phyloP scores from a whole-genome alignment of 2,113 vertebrate species.

The Prietella phreatophila region DNA sequence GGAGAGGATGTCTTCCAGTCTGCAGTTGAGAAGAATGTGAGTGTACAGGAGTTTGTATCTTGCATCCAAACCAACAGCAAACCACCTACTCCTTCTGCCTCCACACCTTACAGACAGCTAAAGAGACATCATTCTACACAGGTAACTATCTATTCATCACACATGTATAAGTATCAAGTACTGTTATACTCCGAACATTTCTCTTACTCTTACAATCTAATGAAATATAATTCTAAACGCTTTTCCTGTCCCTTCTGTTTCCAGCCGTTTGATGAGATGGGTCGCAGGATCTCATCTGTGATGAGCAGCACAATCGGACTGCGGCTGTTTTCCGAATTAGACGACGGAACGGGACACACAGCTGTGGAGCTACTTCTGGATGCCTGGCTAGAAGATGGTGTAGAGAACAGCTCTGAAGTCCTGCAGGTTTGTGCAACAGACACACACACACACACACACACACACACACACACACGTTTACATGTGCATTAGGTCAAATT shows the following conservation, averaged over 20 bases:
- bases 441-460: background rate
- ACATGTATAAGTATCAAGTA: background rate
- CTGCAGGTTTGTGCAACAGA: slow-evolving; percentile 76
- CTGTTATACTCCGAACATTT: background rate
- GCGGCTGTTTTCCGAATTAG: slow-evolving; percentile 86
- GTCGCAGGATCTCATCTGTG: slow-evolving; percentile 77
- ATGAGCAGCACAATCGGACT: slow-evolving; percentile 79
- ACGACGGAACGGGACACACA: slow-evolving; percentile 86
- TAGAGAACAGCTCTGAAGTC: slow-evolving; percentile 88
- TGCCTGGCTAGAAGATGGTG: slow-evolving; percentile 87
- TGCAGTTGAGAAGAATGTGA: slow-evolving; percentile 75
- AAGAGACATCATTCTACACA: slow-evolving; percentile 92
- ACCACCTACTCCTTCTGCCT: slow-evolving; percentile 79
- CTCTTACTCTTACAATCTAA: background rate
- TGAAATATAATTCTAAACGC: background rate
- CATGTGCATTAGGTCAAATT: background rate
- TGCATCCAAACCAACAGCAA: slow-evolving; percentile 77
- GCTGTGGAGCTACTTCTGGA: slow-evolving; percentile 82
- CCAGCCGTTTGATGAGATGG: slow-evolving; percentile 90
- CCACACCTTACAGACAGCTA: slow-evolving; percentile 89
- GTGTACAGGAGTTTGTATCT: slow-evolving; percentile 85
- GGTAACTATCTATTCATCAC: slow-evolving; percentile 66
- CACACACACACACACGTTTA: background rate
- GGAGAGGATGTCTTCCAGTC: slow-evolving; percentile 76
- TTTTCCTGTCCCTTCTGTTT: background rate